Evolutionary conservation across 1,140 invertebrate genomes (phyloP), one percentile per base, ranked within the genome.

Genomic region (Caerostris darwini): DNA sequence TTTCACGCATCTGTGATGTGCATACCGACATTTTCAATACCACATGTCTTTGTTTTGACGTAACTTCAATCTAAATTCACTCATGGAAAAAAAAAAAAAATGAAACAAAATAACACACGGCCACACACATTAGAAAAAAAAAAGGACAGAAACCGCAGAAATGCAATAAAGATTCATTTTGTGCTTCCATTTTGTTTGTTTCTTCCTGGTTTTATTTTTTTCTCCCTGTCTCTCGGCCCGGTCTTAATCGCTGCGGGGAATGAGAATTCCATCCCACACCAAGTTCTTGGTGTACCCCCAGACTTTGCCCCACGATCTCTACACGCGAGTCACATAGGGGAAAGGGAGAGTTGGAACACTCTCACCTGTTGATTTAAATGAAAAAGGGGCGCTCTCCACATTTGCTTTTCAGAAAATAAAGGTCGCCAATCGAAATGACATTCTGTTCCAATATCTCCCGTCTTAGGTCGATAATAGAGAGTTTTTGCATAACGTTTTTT

Each of bases 191-290:
- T 77, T 77, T 77, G 71, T 77, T 77, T 12, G 34, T 53, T 77
- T 71, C 53, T 77, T 50, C 5, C 71, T 12, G 10, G 4, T 50
- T 14, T n/a, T n/a, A n/a, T n/a, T 77, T 77, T 7, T 57, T 83
- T 83, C 54, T 57, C 7, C 57, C 57, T 14, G 14, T 56, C 12
- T 83, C 57, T 83, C 82, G 69, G 19, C 69, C 64, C 69, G 71
- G 71, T 77, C 71, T 77, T 58, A 58, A 83, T 83, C 82, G 82
- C 82, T 83, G 82, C 82, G 17, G 82, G 82, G 54, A n/a, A 83
- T 17, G 57, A 19, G 54, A 83, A 83, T 83, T 83, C 82, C 82
- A 58, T 58, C 54, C 56, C 56, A 56, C 82, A 58, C 82, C 34
- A 50, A 34, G 10, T 77, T 50, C 50, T 77, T 50, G 71, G 71